These are phyloP conservation scores for Thalassarche chlororhynchos DNA, from an alignment of 2,113 vertebrate genomes.

Conservation along the genomic window DNA sequence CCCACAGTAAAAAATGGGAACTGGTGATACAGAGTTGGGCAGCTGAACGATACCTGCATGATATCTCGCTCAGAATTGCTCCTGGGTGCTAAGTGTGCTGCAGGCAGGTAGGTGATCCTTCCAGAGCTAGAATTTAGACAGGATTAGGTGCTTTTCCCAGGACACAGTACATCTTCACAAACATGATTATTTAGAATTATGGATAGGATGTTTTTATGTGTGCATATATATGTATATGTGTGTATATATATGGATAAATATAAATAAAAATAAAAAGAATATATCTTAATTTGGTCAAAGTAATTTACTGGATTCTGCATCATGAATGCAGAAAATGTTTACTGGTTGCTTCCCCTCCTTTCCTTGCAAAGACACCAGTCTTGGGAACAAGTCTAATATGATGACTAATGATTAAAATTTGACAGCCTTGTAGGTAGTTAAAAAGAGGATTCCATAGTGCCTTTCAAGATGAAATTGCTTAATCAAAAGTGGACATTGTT, in stretches of 20 bases:
- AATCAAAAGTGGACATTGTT: neutral
- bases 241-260: neutral
- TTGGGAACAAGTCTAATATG: neutral
- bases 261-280: neutral
- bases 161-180: neutral
- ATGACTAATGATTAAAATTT: neutral
- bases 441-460: neutral
- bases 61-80: rapidly evolving
- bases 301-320: neutral
- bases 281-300: neutral
- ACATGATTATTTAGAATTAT: neutral
- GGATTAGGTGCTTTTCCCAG: neutral
- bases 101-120: neutral
- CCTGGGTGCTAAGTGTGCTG: neutral
- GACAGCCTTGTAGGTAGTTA: neutral
- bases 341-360: neutral
- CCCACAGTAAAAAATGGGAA: neutral
- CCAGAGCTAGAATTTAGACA: neutral
- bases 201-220: neutral
- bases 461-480: neutral
- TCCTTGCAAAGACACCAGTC: neutral
- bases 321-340: neutral
- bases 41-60: neutral
- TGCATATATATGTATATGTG: rapidly evolving
- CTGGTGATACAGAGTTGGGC: neutral